phyloP scores from a whole-genome alignment of 2,797 vertebrate species.

The Oceanodroma leucorhoa region DNA sequence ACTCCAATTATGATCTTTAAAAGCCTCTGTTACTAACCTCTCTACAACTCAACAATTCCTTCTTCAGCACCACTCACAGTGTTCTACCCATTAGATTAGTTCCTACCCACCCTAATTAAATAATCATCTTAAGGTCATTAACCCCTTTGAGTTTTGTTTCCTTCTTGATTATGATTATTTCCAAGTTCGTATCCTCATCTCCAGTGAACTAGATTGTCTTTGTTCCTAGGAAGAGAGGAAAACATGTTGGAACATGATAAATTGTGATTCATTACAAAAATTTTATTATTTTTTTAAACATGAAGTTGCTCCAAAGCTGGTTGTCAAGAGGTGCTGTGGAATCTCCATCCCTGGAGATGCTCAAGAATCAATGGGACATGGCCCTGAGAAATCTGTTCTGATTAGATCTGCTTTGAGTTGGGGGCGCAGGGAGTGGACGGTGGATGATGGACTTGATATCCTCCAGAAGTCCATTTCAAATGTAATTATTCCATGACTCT shows the following conservation, averaged over 20 bases:
- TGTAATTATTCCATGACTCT: background rate
- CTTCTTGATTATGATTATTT: background rate
- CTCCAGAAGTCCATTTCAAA: background rate
- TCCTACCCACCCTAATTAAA: background rate
- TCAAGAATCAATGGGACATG: background rate
- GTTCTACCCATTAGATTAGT: background rate
- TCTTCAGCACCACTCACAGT: background rate
- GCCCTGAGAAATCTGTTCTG: background rate
- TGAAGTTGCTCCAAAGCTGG: background rate
- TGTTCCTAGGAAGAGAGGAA: background rate
- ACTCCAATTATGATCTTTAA: background rate
- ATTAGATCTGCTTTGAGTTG: background rate
- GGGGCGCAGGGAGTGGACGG: rapidly evolving
- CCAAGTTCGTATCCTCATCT: background rate
- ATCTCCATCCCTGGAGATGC: background rate
- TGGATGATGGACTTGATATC: background rate
- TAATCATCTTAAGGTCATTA: background rate
- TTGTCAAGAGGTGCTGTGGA: background rate
- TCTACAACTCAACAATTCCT: background rate
- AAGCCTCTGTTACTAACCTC: background rate
- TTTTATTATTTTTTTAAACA: background rate
- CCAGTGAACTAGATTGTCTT: background rate
- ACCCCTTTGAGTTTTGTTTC: background rate
- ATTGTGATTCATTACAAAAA: background rate
- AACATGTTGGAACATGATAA: background rate